Base-by-base conservation (phyloP, 2,113 vertebrate species). In the Piprites chloris region DNA sequence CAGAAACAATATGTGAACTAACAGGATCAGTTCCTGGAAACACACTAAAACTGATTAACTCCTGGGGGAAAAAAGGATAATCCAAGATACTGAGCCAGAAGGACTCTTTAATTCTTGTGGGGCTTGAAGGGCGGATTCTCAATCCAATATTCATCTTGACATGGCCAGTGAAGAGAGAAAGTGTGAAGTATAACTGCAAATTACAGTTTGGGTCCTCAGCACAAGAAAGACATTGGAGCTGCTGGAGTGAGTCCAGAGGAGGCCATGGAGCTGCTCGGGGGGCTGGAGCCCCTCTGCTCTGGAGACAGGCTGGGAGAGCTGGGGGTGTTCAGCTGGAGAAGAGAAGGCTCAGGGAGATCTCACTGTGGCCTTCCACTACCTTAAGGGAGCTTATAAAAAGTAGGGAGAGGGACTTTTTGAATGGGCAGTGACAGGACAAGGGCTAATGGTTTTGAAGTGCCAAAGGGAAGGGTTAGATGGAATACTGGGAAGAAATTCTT, bases 211-310 rank as follows among this genome's bases (percentile, higher is more conserved):
- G 74, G 9, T 33, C 20, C 52, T 58, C 30, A 41, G 87, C 55
- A 47, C 44, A n/a, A 4, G 4, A 11, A 9, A 30, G 28, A 39
- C 19, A 9, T 9, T 24, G 52, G 3, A 59, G 4, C 69, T 67
- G 37, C 61, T 61, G 69, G 35, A 82, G 52, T 0, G 1, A 74
- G 23, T 0, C 61, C 68, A 67, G 44, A 67, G 50, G 50, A 58
- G 27, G 4, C 14, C 44, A 5, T 0, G 0, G 59, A 59, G 50
- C 0, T 13, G 12, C 27, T 33, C 59, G 2, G 0, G 35, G 42
- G 52, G 5, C 30, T 23, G 59, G 9, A 79, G 66, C 14, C 41
- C 41, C 41, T 49, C 41, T 41, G 66, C 65, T 47, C 35, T 49
- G 75, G 16, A 52, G 59, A 27, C 61, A 46, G 69, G 10, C 87